These are phyloP conservation scores for Phlogophora meticulosa DNA, from an alignment of 2,888 invertebrate species.

Conservation along the genomic window DNA sequence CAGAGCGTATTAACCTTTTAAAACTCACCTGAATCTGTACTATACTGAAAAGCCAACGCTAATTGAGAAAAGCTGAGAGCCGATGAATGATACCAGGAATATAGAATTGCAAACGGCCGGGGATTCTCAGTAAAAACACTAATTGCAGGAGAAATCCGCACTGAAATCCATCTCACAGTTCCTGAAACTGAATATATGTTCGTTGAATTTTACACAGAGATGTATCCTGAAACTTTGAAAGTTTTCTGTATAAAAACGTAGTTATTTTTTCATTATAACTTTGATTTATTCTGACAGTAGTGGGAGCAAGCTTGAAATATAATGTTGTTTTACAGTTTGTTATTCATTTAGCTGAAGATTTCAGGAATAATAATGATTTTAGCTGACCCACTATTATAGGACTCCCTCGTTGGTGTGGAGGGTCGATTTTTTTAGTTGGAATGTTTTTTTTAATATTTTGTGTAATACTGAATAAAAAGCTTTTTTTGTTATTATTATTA, in stretches of 20 bases:
- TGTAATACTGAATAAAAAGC: too few relatives aligned
- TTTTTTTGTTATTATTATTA: too few relatives aligned
- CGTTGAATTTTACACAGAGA: neutral
- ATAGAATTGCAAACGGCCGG: neutral
- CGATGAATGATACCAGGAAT: slow-evolving; percentile 1
- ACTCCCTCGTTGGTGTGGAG: too few relatives aligned
- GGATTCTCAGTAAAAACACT: too few relatives aligned
- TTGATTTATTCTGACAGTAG: neutral
- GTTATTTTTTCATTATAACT: slow-evolving; percentile 4
- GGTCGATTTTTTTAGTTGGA: too few relatives aligned
- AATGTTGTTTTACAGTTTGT: neutral
- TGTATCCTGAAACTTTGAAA: neutral
- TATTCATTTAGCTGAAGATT: neutral
- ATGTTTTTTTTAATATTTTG: too few relatives aligned
- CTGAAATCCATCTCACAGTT: neutral
- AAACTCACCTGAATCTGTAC: neutral
- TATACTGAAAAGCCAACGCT: neutral
- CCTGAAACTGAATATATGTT: slow-evolving; percentile 20
- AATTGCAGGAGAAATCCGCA: slow-evolving; percentile 3
- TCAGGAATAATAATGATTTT: too few relatives aligned
- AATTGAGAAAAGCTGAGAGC: slow-evolving; percentile 4
- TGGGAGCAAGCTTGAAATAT: neutral
- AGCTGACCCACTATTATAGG: too few relatives aligned
- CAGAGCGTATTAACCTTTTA: neutral
- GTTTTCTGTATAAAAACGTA: neutral